Base-by-base conservation (phyloP, 2,888 invertebrate species). In the Spodoptera exigua region DNA sequence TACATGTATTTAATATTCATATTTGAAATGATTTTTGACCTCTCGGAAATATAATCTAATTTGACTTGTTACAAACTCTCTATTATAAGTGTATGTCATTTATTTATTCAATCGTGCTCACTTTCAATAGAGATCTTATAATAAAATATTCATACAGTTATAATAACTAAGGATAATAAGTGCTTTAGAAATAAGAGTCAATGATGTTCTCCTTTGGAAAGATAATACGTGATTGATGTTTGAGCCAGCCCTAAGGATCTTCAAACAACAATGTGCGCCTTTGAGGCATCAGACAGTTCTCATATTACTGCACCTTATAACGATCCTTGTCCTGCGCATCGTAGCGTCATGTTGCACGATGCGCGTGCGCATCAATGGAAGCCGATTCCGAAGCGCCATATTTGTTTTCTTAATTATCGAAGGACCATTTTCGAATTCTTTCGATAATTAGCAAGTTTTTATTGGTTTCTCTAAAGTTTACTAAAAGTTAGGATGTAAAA, bases 351-450 rank as follows among this genome's bases (percentile, higher is more conserved):
- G 46, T 74, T 76, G 61, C 81, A 66, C 70, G 49, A 44, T 60
- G 70, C 61, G 70, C 63, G 52, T 49, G 71, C 74, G 79, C 75
- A 72, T 71, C 70, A 74, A 69, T 80, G 76, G 76, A 61, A 72
- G 69, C 73, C 78, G 80, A 72, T 80, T 79, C 78, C 68, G 73
- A 72, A 78, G 79, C 80, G 74, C 79, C 65, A 39, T 79, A 76
- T 76, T 70, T 71, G 73, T 67, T 76, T 71, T 61, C 67, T 63
- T 72, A 64, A 67, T 71, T 68, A 62, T 44, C 21, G 32, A 51
- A 49, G 36, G 58, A 72, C 74, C 66, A 52, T 70, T 65, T 78
- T 74, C 48, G 58, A 70, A 68, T 60, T 60, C 34, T 52, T 61
- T 66, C 14, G 39, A 32, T 46, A 59, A 66, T 62, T 71, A 37